phyloP scores from a whole-genome alignment of 1,140 invertebrate genomes.

The Ceratitis capitata region DNA sequence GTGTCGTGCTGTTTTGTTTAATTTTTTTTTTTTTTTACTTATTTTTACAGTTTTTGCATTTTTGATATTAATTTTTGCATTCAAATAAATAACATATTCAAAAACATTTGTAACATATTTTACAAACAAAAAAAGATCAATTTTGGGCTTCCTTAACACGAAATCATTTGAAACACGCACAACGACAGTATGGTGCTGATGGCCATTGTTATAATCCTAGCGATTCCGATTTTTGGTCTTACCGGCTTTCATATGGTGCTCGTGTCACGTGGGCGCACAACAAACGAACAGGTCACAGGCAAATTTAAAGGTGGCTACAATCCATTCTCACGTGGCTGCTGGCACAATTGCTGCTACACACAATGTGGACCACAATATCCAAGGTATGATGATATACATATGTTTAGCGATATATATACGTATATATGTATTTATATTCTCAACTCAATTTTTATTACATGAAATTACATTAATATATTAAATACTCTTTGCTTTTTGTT shows the following conservation, averaged over 20 bases:
- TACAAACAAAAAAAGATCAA: neutral
- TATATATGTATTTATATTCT: neutral
- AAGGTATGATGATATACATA: constrained; percentile 72
- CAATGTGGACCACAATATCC: constrained; percentile 97
- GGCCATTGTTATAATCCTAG: constrained; percentile 87
- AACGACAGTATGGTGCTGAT: constrained; percentile 87
- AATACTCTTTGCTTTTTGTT: neutral
- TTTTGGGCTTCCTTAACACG: neutral
- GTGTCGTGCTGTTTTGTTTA: too few species aligned
- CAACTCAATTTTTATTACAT: neutral
- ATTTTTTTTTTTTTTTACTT: too few species aligned
- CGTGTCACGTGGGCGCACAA: constrained; percentile 97
- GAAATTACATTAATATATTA: neutral
- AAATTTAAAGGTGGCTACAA: constrained; percentile 98
- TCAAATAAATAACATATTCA: constrained; percentile 35
- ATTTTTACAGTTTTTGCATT: too few species aligned
- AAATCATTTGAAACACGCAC: neutral
- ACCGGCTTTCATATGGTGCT: constrained; percentile 98
- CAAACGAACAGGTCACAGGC: constrained; percentile 99
- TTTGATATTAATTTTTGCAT: too few species aligned
- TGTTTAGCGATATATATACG: too few species aligned
- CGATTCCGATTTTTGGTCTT: constrained; percentile 96
- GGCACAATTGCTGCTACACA: constrained; percentile 93
- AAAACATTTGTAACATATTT: neutral
- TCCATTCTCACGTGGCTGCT: constrained; percentile 94